Percentiles rank a stretch among this genome's conserved stretches.
Conservation (phyloP, 2,797 vertebrate genomes). For the Urosaurus nigricauda region DNA sequence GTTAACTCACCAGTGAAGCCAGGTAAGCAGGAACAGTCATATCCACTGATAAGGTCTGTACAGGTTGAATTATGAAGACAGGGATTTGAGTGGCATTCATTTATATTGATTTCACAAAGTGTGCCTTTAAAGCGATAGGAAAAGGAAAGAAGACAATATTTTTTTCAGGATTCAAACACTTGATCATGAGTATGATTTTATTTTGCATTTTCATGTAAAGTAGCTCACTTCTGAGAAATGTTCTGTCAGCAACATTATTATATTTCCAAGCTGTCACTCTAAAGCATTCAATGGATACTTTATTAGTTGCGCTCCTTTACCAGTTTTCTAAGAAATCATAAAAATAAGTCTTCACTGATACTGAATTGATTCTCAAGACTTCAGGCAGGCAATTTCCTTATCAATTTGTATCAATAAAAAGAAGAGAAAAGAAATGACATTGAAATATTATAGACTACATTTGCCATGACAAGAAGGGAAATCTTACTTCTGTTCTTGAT, state of each 20-base stretch:
- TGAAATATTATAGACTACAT: slow-evolving; percentile 47
- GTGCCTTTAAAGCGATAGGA: slow-evolving; percentile 65
- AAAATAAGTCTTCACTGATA: slow-evolving; percentile 36
- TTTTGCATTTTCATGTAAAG: slow-evolving; percentile 47
- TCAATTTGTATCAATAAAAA: slow-evolving; percentile 58
- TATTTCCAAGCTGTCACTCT: background rate
- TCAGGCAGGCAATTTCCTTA: slow-evolving; percentile 58
- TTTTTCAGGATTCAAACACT: slow-evolving; percentile 41
- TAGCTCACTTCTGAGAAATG: slow-evolving; percentile 36
- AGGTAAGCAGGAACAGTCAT: slow-evolving; percentile 76
- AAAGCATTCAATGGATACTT: slow-evolving; percentile 32
- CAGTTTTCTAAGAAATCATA: slow-evolving; percentile 35
- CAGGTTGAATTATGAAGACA: slow-evolving; percentile 82
- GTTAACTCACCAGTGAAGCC: slow-evolving; percentile 82
- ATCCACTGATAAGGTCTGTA: slow-evolving; percentile 78
- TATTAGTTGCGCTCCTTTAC: slow-evolving; percentile 35
- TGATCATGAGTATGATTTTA: slow-evolving; percentile 52
- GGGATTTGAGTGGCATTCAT: slow-evolving; percentile 82
- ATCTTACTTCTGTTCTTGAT: slow-evolving; percentile 39
- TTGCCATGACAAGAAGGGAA: slow-evolving; percentile 34
- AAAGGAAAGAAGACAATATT: slow-evolving; percentile 41
- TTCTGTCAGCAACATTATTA: slow-evolving; percentile 18
- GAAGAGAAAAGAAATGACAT: slow-evolving; percentile 52
- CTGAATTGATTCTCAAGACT: slow-evolving; percentile 48
- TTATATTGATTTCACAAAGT: slow-evolving; percentile 83